Evolutionary conservation across 2,113 vertebrate species (phyloP).

Genomic region (Sinocyclocheilus anshuiensis): DNA sequence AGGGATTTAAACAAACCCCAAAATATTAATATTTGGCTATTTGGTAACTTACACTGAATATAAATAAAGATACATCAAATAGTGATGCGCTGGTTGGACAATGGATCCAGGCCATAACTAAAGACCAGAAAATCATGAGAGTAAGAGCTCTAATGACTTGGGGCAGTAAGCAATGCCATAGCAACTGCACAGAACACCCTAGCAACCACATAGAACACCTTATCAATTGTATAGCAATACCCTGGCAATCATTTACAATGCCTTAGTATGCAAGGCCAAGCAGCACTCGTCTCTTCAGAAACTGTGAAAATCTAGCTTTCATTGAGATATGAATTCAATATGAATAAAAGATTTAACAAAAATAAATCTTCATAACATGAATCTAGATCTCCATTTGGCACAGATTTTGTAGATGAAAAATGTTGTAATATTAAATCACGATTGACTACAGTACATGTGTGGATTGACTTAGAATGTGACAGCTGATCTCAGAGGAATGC

Average conservation of each 20-base stretch:
- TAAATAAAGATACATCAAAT: background rate
- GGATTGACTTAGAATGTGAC: background rate
- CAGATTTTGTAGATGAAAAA: background rate
- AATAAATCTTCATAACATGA: background rate
- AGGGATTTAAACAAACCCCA: background rate
- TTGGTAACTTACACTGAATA: background rate
- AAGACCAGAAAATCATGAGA: background rate
- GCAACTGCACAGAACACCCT: background rate
- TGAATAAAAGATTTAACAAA: background rate
- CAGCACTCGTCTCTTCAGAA: background rate
- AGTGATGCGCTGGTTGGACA: background rate
- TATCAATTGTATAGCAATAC: background rate
- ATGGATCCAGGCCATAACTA: background rate
- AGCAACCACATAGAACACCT: background rate
- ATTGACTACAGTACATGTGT: background rate
- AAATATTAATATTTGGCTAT: background rate
- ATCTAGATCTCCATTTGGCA: background rate
- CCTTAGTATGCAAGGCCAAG: background rate
- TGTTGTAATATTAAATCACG: conserved; percentile 13
- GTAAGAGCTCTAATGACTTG: background rate
- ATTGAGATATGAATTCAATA: conserved; percentile 5
- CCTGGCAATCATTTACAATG: background rate
- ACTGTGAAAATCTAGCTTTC: background rate
- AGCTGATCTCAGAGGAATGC: background rate
- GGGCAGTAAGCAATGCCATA: background rate